phyloP scores from a whole-genome alignment of 64 coral and sea anemone species.

The Dendronephthya gigantea region DNA sequence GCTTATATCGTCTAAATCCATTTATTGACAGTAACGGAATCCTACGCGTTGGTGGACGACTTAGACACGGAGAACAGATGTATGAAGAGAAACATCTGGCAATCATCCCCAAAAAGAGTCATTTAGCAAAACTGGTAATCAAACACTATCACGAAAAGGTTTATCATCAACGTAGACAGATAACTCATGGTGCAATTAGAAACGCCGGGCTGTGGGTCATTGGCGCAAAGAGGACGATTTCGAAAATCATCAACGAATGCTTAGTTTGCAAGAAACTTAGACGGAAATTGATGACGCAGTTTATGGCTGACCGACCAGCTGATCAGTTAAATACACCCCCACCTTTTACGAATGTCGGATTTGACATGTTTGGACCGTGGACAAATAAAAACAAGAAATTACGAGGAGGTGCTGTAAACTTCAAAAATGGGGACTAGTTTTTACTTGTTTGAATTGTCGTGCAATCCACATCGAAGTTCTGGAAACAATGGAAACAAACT shows the following conservation, averaged over 20 bases:
- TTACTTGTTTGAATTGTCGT: too few relatives aligned
- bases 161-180: neutral
- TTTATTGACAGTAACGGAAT: too few relatives aligned
- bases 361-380: neutral
- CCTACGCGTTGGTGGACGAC: too few relatives aligned
- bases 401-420: neutral
- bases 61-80: neutral
- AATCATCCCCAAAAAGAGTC: neutral
- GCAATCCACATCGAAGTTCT: neutral
- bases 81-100: constrained; percentile 2
- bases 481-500: neutral
- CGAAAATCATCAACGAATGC: neutral
- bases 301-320: neutral
- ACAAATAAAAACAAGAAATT: neutral
- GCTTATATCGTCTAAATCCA: neutral
- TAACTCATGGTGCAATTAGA: neutral
- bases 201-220: neutral
- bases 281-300: neutral
- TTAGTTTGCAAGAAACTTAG: neutral
- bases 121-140: neutral
- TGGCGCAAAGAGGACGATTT: neutral
- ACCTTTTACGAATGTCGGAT: neutral
- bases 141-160: neutral
- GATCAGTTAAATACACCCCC: neutral
- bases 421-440: neutral